Evolutionary conservation across 1,140 invertebrate genomes (phyloP).

Genomic region (Danaus melanippus): DNA sequence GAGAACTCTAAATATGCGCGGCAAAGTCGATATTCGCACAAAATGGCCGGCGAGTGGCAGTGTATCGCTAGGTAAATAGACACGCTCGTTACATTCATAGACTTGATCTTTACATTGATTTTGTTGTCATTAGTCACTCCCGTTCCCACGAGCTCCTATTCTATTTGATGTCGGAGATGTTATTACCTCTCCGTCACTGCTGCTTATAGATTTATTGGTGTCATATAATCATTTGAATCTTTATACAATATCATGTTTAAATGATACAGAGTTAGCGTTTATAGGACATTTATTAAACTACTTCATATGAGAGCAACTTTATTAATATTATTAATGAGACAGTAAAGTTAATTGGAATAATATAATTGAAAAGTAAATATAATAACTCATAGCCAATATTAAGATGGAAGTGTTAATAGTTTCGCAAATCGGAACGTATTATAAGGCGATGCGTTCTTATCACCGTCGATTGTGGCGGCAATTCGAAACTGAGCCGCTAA

Average conservation of each 20-base stretch:
- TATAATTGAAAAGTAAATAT: background rate
- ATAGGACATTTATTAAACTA: no score
- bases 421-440: slow-evolving; percentile 49
- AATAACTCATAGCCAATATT: background rate
- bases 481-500: slow-evolving; percentile 48
- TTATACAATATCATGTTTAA: no score
- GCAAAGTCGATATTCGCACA: slow-evolving; percentile 33
- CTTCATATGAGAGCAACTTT: no score
- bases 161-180: background rate
- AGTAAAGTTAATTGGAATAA: no score
- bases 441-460: slow-evolving; percentile 66
- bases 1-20: slow-evolving; percentile 7
- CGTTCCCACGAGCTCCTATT: slow-evolving; percentile 47
- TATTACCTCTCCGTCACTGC: no score
- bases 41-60: slow-evolving; percentile 15
- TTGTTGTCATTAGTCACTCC: slow-evolving; percentile 25
- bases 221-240: no score
- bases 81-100: slow-evolving; percentile 57
- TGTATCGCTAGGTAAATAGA: slow-evolving; percentile 36
- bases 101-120: slow-evolving; percentile 70
- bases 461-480: slow-evolving; percentile 51
- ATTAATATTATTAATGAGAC: no score
- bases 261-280: no score
- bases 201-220: no score
- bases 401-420: slow-evolving; percentile 1